Percentiles rank a stretch among this genome's conserved stretches.
phyloP scores from a whole-genome alignment of 2,888 invertebrate genomes.

The Lymantria dispar region DNA sequence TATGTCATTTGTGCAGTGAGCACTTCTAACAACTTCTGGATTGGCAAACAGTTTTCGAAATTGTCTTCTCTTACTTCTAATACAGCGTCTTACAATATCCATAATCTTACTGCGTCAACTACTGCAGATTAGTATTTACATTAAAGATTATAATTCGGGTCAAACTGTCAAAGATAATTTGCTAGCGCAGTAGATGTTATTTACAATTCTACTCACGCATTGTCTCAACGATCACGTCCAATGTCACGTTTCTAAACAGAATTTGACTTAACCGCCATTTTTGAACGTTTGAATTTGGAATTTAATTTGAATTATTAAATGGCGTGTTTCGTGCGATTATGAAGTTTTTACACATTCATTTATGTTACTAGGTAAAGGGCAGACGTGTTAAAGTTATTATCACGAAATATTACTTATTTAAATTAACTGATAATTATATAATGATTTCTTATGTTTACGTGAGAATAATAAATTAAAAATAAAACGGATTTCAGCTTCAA shows the following conservation, averaged over 20 bases:
- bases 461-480: neutral
- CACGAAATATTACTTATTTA: too few relatives aligned
- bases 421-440: too few relatives aligned
- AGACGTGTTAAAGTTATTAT: constrained; percentile 33
- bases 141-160: constrained; percentile 24
- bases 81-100: too few relatives aligned
- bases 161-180: constrained; percentile 28
- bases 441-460: neutral
- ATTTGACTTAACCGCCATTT: constrained; percentile 38
- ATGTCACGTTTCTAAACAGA: constrained; percentile 63
- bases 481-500: too few relatives aligned
- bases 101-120: too few relatives aligned
- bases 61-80: too few relatives aligned
- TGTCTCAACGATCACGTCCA: constrained; percentile 52
- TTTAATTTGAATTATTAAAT: constrained; percentile 30
- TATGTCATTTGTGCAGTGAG: too few relatives aligned
- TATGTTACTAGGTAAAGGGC: constrained; percentile 79
- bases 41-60: too few relatives aligned
- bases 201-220: constrained; percentile 63
- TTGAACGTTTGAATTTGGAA: constrained; percentile 30
- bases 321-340: constrained; percentile 33
- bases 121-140: too few relatives aligned
- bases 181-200: constrained; percentile 33
- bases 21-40: too few relatives aligned
- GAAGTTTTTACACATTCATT: constrained; percentile 57